Percentiles rank a stretch among this genome's conserved stretches.
Conservation (phyloP, 2,797 vertebrate genomes). For the Tinamus major region DNA sequence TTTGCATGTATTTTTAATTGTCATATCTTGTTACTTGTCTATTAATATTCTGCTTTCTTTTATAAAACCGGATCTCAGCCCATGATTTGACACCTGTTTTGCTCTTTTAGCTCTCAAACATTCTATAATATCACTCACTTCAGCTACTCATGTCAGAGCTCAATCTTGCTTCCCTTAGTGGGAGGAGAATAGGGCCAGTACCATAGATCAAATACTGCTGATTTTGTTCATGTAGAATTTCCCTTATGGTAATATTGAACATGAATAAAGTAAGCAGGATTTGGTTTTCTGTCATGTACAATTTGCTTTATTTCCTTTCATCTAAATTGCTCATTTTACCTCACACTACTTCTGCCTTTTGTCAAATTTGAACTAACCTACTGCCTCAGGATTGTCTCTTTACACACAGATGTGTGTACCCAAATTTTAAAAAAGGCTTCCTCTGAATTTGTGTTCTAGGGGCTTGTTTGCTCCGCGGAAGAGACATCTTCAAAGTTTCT, state of each 20-base stretch:
- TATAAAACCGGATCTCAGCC: background rate
- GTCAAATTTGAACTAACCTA: background rate
- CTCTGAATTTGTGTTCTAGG: background rate
- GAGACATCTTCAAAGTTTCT: background rate
- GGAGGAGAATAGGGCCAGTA: background rate
- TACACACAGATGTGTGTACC: background rate
- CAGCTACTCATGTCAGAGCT: background rate
- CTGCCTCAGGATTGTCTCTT: background rate
- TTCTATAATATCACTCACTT: background rate
- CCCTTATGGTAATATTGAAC: background rate
- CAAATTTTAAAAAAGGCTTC: background rate
- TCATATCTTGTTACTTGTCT: background rate
- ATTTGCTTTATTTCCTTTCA: background rate
- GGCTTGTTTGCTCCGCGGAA: background rate
- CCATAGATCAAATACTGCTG: background rate
- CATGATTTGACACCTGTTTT: background rate
- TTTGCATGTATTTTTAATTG: background rate
- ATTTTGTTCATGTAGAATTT: background rate
- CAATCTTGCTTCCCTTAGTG: background rate
- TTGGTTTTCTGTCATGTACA: background rate
- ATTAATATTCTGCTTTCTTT: background rate
- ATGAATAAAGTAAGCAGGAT: background rate
- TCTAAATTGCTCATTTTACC: background rate
- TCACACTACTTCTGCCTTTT: background rate
- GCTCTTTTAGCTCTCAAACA: background rate